Evolutionary conservation across 2,888 invertebrate species (phyloP), one percentile per base, ranked within the genome.

Genomic region (Ceraclea dissimilis): DNA sequence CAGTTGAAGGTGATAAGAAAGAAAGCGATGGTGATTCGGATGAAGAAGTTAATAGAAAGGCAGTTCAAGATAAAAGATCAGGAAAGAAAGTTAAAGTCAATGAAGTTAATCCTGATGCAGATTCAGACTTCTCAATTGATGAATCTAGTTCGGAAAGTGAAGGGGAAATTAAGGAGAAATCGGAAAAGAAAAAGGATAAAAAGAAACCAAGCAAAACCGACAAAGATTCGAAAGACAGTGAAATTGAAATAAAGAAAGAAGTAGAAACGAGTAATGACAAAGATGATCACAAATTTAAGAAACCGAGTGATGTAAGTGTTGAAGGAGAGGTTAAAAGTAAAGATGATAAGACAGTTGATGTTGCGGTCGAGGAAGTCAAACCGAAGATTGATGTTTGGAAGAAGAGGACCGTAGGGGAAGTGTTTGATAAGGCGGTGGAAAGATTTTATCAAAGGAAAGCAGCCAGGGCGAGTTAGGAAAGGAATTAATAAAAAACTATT

Each of bases 351-450:
- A 62, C 63, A 50, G 66, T 67, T 8, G 51, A 49, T 2, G 21
- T 60, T 8, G 49, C 19, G 22, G 61, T 59, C 48, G 60, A 58
- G 49, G 64, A 64, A 50, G 65, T 67, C n/a, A 73, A 74, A 66
- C 74, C 76, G 10, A 86, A 85, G 74, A 72, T 81, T 59, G 82
- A 85, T 67, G 85, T 92, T 65, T 92, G 91, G 90, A 83, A 85
- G 66, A 93, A 93, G 67, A 78, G 92, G 64, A 93, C 92, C 22
- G 83, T 92, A 16, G 93, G 90, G 6, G 80, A 79, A 51, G 79
- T 83, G 2, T 89, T 86, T 70, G 86, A 88, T 57, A 85, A 82
- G 56, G 91, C 93, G 16, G 69, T 90, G 26, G 79, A 84, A 65
- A 79, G 88, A 65, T 91, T 89, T 71, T 86, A 84, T 67, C 81